Conservation (phyloP, 2,113 vertebrate species). For the Oenanthe melanoleuca region DNA sequence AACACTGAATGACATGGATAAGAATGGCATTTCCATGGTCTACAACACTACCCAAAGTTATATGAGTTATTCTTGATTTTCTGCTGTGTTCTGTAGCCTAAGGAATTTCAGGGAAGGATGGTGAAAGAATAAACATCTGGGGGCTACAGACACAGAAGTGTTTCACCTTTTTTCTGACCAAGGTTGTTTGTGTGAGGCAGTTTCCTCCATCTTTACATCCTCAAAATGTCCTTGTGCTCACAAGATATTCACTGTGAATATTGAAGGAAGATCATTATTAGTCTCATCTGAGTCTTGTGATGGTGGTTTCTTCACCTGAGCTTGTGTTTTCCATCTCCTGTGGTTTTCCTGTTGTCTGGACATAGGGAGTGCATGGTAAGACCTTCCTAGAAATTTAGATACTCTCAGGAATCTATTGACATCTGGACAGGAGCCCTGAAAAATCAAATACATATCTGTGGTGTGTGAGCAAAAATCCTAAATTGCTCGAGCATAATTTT, state of each 20-base stretch:
- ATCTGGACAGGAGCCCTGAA: not conserved
- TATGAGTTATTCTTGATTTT: not conserved
- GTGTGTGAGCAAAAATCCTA: accelerated
- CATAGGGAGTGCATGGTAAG: accelerated
- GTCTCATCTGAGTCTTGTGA: not conserved
- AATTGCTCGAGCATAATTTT: not conserved
- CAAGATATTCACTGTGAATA: not conserved
- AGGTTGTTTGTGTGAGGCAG: not conserved
- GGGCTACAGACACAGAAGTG: not conserved
- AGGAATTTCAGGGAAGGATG: not conserved
- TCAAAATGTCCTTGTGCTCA: not conserved
- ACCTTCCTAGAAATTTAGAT: not conserved
- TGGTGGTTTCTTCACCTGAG: not conserved
- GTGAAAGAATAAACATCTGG: not conserved
- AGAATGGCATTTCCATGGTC: not conserved
- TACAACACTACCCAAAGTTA: not conserved
- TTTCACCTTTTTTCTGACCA: not conserved
- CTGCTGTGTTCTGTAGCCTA: not conserved
- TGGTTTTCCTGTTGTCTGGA: not conserved
- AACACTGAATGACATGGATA: conserved; percentile 5
- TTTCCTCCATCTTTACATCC: not conserved
- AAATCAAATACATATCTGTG: not conserved
- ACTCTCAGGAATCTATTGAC: not conserved
- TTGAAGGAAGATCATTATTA: accelerated
- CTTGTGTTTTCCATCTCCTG: not conserved